These are phyloP conservation scores for Speoplatyrhinus poulsoni DNA, from an alignment of 2,113 vertebrate genomes.

Conservation along the genomic window DNA sequence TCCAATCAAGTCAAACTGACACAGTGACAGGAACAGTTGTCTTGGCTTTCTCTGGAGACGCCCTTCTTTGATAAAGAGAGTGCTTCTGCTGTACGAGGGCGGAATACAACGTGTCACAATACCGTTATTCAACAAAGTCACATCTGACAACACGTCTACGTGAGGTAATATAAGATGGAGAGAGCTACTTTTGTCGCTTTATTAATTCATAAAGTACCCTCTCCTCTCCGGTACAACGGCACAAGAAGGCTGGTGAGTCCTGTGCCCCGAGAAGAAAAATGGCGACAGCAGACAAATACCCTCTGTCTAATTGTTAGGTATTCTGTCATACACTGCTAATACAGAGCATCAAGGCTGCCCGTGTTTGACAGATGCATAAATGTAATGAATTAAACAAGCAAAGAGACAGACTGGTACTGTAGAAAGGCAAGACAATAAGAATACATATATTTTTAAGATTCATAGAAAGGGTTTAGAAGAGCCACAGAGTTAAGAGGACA, in stretches of 20 bases:
- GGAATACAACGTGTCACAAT: constrained; percentile 49
- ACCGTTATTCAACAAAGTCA: constrained; percentile 36
- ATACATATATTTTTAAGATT: background rate
- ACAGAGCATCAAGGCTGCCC: no score
- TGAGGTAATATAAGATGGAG: constrained; percentile 49
- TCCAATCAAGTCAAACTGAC: constrained; percentile 49
- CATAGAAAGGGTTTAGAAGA: background rate
- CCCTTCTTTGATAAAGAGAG: constrained; percentile 62
- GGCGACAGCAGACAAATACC: background rate
- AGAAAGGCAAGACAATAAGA: no score
- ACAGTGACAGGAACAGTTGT: constrained; percentile 51
- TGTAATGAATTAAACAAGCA: no score
- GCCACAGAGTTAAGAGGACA: background rate
- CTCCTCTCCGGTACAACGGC: constrained; percentile 17
- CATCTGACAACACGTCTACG: constrained; percentile 60
- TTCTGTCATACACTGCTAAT: no score
- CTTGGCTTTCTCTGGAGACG: constrained; percentile 49
- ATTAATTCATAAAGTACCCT: constrained; percentile 50
- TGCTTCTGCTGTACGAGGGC: constrained; percentile 42
- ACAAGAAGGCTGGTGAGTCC: constrained; percentile 19
- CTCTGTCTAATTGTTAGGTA: no score
- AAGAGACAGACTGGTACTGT: no score
- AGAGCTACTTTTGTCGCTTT: constrained; percentile 58
- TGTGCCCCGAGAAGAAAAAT: background rate
- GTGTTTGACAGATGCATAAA: no score